Conservation (phyloP, 2,888 invertebrate genomes). For the Ptilodon capucinus region DNA sequence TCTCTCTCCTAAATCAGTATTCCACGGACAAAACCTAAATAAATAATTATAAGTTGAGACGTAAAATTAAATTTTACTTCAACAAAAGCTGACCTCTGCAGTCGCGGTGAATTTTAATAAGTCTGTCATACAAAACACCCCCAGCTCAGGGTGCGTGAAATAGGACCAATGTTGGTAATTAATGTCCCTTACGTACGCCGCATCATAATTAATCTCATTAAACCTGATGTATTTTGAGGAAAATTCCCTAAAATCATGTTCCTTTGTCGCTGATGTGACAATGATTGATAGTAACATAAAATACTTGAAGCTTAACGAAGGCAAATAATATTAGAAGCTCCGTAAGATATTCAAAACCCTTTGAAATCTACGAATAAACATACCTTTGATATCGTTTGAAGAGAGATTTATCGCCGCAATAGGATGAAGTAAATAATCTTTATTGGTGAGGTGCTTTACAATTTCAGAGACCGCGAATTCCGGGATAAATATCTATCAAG, state of each 20-base stretch:
- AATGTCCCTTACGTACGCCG: constrained; percentile 29
- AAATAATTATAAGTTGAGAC: background rate
- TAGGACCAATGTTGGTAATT: constrained; percentile 28
- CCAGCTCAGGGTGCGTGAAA: constrained; percentile 10
- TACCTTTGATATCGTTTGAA: constrained; percentile 7
- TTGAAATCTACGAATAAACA: constrained; percentile 8
- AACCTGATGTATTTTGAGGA: constrained; percentile 11
- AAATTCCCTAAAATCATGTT: background rate
- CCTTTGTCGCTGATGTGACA: background rate
- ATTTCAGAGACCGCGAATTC: constrained; percentile 4
- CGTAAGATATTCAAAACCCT: background rate
- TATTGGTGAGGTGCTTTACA: constrained; percentile 10
- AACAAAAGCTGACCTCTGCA: constrained; percentile 4
- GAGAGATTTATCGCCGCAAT: constrained; percentile 8
- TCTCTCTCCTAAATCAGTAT: no score
- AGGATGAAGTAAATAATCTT: constrained; percentile 16
- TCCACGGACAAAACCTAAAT: no score
- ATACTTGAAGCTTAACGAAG: no score
- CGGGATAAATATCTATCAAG: background rate
- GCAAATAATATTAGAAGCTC: background rate
- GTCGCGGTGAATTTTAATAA: constrained; percentile 24
- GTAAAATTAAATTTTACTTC: background rate
- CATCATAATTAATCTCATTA: constrained; percentile 40
- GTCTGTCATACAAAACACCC: constrained; percentile 14
- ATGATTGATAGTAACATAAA: background rate